phyloP scores from a whole-genome alignment of 2,113 vertebrate genomes.

The Melanocharis versteri region DNA sequence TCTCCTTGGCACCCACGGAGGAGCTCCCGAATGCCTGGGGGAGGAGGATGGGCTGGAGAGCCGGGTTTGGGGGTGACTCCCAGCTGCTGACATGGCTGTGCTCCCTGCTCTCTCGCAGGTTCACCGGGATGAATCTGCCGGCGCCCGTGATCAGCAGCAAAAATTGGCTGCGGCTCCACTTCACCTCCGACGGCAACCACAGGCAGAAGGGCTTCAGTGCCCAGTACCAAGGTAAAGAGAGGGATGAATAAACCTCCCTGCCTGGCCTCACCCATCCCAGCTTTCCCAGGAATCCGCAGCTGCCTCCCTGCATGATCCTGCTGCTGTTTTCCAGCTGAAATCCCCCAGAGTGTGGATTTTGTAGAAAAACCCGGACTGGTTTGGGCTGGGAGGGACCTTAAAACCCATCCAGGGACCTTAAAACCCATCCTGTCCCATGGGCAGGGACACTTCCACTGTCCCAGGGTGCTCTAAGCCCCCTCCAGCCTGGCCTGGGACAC shows the following conservation, averaged over 20 bases:
- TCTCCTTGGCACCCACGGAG: accelerated
- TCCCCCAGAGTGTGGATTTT: accelerated
- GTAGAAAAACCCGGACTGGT: accelerated
- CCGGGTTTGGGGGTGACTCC: accelerated
- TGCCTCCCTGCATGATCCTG: not conserved
- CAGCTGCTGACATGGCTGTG: not conserved
- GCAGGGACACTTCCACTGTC: not conserved
- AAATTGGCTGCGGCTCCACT: conserved; percentile 96
- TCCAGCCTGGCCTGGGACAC: not conserved
- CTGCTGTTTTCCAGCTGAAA: not conserved
- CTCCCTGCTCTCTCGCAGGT: conserved; percentile 73
- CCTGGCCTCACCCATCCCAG: accelerated
- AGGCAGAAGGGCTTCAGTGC: conserved; percentile 93
- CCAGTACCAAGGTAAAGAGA: conserved; percentile 90
- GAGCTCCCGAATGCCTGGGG: accelerated
- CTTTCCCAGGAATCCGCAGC: accelerated
- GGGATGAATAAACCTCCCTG: accelerated
- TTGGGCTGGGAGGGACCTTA: not conserved
- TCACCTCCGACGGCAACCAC: conserved; percentile 95
- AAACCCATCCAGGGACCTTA: not conserved
- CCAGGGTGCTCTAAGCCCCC: accelerated
- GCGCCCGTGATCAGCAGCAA: conserved; percentile 98
- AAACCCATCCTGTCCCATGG: not conserved
- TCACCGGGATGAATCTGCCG: conserved; percentile 91
- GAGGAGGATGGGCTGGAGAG: not conserved